phyloP scores from a whole-genome alignment of 2,113 vertebrate genomes.

The Phalacrocorax pelagicus region DNA sequence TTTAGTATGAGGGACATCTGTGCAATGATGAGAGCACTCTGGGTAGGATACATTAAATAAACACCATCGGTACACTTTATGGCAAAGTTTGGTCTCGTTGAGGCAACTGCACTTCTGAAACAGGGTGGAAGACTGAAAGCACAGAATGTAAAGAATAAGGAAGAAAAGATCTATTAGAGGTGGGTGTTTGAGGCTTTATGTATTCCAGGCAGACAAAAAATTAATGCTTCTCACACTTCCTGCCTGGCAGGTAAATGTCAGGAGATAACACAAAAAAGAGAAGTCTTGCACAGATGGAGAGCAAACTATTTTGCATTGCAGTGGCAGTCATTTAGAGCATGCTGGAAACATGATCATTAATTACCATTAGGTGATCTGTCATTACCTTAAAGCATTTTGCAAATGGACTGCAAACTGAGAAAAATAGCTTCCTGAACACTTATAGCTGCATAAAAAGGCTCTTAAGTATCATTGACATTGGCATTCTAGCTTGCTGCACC shows the following conservation, averaged over 20 bases:
- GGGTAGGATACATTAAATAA: not conserved
- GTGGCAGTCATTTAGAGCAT: not conserved
- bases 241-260: not conserved
- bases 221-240: not conserved
- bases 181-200: not conserved
- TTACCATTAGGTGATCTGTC: not conserved
- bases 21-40: not conserved
- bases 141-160: not conserved
- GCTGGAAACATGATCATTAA: not conserved
- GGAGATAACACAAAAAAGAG: not conserved
- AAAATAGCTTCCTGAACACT: not conserved
- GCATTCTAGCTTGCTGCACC: not conserved
- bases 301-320: not conserved
- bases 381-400: not conserved
- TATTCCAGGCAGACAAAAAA: not conserved
- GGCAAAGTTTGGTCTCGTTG: not conserved
- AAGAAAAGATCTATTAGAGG: not conserved
- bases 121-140: not conserved
- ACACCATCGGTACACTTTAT: not conserved
- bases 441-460: not conserved
- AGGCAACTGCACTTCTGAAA: not conserved
- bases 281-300: not conserved
- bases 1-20: not conserved
- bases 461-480: not conserved
- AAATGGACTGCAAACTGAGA: not conserved